phyloP scores from a whole-genome alignment of 2,888 invertebrate genomes.

The Drosophila eohydei region DNA sequence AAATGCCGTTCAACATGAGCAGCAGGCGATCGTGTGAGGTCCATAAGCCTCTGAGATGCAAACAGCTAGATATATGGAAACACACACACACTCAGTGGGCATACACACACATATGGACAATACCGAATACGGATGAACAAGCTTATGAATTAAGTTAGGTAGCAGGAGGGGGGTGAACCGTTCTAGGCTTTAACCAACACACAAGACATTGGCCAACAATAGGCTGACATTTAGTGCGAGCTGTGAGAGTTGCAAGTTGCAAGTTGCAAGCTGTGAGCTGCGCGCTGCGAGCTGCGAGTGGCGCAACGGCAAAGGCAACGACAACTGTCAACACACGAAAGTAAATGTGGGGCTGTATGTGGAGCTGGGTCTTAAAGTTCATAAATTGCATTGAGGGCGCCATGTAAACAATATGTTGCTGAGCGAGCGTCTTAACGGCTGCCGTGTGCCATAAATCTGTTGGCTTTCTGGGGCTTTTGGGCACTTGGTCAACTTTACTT shows the following conservation, averaged over 20 bases:
- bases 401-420: conserved; percentile 74
- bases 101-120: conserved; percentile 36
- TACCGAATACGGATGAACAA: conserved; percentile 69
- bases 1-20: conserved; percentile 63
- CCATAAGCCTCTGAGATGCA: conserved; percentile 34
- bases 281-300: conserved; percentile 14
- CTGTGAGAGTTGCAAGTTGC: conserved; percentile 22
- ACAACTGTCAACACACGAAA: conserved; percentile 80
- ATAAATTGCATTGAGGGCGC: conserved; percentile 69
- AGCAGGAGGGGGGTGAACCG: conserved; percentile 6
- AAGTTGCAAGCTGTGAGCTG: conserved; percentile 16
- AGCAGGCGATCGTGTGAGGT: conserved; percentile 73
- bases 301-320: conserved; percentile 27
- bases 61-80: conserved; percentile 27
- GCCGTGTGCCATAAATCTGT: conserved; percentile 75
- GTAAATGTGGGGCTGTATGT: conserved; percentile 62
- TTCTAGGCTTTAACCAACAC: conserved; percentile 46
- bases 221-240: conserved; percentile 66
- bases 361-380: conserved; percentile 62
- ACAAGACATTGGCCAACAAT: conserved; percentile 47
- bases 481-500: conserved; percentile 7
- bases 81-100: conserved; percentile 18
- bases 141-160: conserved; percentile 31
- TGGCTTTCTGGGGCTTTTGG: conserved; percentile 41
- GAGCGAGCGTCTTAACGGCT: conserved; percentile 58